Percentiles rank a stretch among this genome's conserved stretches.
Evolutionary conservation across 2,113 vertebrate genomes (phyloP).

Genomic region (Equus przewalskii): DNA sequence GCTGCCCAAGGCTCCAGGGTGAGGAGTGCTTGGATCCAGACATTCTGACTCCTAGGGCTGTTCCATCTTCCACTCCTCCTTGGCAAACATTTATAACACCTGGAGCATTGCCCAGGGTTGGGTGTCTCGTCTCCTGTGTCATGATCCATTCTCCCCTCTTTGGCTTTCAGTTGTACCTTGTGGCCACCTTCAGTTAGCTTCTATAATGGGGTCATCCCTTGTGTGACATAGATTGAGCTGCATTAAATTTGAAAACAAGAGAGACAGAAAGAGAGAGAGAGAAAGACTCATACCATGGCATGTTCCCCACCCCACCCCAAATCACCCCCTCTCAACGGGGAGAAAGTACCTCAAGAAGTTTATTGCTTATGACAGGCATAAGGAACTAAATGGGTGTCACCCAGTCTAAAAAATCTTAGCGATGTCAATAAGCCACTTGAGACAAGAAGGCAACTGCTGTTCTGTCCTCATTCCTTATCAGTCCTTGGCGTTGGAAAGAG

Average conservation of each 20-base stretch:
- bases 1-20: neutral
- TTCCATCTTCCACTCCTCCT: neutral
- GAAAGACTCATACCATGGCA: neutral
- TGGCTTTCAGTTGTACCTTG: neutral
- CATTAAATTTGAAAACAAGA: neutral
- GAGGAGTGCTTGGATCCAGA: neutral
- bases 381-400: conserved; percentile 12
- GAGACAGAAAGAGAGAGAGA: neutral
- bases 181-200: neutral
- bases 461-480: conserved; percentile 54
- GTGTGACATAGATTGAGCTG: neutral
- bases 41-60: neutral
- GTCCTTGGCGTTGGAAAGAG: neutral
- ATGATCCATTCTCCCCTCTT: neutral
- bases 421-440: conserved; percentile 71
- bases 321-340: neutral
- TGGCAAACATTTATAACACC: neutral
- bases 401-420: conserved; percentile 60
- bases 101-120: neutral
- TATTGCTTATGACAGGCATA: neutral
- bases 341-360: neutral
- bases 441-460: conserved; percentile 47
- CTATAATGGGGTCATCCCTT: neutral
- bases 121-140: neutral
- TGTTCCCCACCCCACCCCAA: neutral